Evolutionary conservation across 1,140 invertebrate genomes (phyloP).

Genomic region (Physella acuta): DNA sequence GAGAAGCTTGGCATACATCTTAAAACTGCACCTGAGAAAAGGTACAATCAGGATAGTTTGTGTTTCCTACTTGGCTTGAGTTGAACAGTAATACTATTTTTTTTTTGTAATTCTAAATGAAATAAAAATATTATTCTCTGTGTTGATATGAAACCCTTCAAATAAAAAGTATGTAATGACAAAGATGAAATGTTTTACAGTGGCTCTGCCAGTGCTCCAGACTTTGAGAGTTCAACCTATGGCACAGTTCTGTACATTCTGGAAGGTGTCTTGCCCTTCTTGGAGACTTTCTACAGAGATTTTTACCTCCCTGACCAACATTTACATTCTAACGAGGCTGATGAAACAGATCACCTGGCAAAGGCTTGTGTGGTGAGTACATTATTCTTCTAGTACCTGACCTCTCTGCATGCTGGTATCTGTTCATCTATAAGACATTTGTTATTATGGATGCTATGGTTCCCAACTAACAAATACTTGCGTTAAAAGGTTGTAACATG

Average conservation of each 20-base stretch:
- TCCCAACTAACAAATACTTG: no score
- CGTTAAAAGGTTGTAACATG: no score
- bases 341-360: constrained; percentile 55
- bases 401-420: not conserved
- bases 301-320: constrained; percentile 54
- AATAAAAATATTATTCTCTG: no score
- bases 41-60: no score
- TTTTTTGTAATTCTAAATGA: no score
- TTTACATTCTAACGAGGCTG: constrained; percentile 48
- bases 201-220: constrained; percentile 45
- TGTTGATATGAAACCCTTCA: no score
- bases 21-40: constrained; percentile 53
- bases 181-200: no score
- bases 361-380: constrained; percentile 49
- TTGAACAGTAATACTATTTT: no score
- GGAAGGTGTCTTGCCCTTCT: constrained; percentile 55
- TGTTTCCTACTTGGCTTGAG: no score
- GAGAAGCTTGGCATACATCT: constrained; percentile 54
- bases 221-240: constrained; percentile 53
- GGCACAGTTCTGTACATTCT: constrained; percentile 55
- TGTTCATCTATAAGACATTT: no score
- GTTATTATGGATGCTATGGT: no score
- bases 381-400: not conserved
- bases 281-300: constrained; percentile 54
- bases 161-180: no score